A percentile compares a stretch with the other conserved stretches of the same genome.
These are phyloP conservation scores for Homalodisca vitripennis DNA, from an alignment of 1,140 invertebrate genomes.

Conservation along the genomic window DNA sequence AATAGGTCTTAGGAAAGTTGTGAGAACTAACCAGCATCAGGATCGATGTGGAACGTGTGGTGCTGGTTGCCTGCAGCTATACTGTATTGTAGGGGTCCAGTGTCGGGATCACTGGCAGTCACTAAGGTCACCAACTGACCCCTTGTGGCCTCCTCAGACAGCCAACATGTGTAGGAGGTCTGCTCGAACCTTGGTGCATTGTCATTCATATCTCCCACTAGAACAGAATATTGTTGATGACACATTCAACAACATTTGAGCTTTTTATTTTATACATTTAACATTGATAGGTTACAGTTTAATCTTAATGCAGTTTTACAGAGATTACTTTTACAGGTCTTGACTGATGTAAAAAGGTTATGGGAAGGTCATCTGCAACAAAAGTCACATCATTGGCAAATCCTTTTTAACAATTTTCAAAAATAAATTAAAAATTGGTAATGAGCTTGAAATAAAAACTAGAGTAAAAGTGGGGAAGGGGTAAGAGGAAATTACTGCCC, in stretches of 20 bases:
- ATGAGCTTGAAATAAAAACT: too few relatives aligned
- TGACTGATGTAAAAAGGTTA: too few relatives aligned
- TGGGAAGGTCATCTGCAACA: too few relatives aligned
- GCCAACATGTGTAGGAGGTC: slow-evolving; percentile 69
- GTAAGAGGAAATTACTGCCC: too few relatives aligned
- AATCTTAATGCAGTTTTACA: too few relatives aligned
- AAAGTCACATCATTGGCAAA: too few relatives aligned
- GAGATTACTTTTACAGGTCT: too few relatives aligned
- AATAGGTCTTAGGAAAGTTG: not conserved
- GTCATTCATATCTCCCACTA: slow-evolving; percentile 83
- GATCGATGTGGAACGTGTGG: slow-evolving; percentile 80
- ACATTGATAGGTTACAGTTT: too few relatives aligned
- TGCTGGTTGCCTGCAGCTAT: slow-evolving; percentile 83
- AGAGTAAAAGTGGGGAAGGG: too few relatives aligned
- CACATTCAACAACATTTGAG: not conserved
- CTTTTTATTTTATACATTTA: too few relatives aligned
- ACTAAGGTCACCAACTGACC: slow-evolving; percentile 88
- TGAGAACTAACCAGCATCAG: slow-evolving; percentile 53
- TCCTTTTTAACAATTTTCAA: too few relatives aligned
- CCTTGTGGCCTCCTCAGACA: slow-evolving; percentile 78
- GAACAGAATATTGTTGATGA: not conserved
- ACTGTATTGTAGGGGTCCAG: slow-evolving; percentile 70
- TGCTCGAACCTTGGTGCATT: slow-evolving; percentile 85
- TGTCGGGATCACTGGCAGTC: slow-evolving; percentile 83
- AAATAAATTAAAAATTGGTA: too few relatives aligned